Percentiles rank a stretch among this genome's conserved stretches.
These are phyloP conservation scores for Zaprionus kolodkinae DNA, from an alignment of 1,140 invertebrate species.

Conservation along the genomic window DNA sequence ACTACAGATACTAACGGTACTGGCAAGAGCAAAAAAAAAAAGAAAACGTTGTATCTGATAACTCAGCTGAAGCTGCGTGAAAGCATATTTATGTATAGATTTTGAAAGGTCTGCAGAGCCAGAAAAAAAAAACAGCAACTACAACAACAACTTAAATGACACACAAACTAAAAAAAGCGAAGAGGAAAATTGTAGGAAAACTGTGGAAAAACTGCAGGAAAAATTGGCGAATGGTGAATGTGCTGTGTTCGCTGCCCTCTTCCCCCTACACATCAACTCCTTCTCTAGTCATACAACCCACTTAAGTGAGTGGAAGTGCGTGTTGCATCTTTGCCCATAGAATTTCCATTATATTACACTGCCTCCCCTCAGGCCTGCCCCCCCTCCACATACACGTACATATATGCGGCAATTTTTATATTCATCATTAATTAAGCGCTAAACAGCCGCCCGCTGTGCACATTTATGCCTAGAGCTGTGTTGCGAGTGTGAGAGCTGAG, in stretches of 20 bases:
- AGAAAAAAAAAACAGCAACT: constrained; percentile 30
- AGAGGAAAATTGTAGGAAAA: neutral
- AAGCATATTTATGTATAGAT: constrained; percentile 78
- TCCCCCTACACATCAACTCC: neutral
- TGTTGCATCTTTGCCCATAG: constrained; percentile 47
- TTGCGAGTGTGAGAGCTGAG: constrained; percentile 30
- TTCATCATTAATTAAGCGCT: constrained; percentile 82
- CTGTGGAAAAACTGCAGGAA: constrained; percentile 42
- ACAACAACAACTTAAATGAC: constrained; percentile 44
- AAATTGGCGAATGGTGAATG: constrained; percentile 56
- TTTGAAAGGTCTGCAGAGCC: constrained; percentile 53
- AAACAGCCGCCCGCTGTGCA: constrained; percentile 74
- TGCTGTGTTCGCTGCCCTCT: neutral
- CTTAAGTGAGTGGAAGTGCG: constrained; percentile 46
- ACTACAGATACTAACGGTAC: constrained; percentile 36
- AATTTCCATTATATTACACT: constrained; percentile 42
- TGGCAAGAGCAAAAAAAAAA: neutral
- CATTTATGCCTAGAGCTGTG: constrained; percentile 55
- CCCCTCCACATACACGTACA: neutral
- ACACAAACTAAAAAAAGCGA: constrained; percentile 15
- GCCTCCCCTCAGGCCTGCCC: neutral
- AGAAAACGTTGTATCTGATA: constrained; percentile 47
- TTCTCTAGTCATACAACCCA: neutral
- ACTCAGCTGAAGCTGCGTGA: constrained; percentile 60
- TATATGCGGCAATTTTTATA: constrained; percentile 75